These are phyloP conservation scores for Myotis davidii DNA, from an alignment of 2,113 vertebrate genomes.

Conservation along the genomic window DNA sequence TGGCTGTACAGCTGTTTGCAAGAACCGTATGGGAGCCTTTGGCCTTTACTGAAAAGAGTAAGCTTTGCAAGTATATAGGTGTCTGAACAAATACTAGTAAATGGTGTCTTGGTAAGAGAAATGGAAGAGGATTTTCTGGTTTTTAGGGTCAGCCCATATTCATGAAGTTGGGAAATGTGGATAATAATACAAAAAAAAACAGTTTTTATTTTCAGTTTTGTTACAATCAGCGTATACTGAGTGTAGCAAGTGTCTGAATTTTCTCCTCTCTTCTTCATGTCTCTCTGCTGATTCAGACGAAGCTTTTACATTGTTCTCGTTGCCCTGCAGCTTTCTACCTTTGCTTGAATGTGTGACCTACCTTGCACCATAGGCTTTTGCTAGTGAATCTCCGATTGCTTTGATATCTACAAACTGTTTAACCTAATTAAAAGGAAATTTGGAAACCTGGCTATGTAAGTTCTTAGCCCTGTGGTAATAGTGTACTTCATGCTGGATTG, in stretches of 20 bases:
- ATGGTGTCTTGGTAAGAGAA: neutral
- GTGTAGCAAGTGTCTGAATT: rapidly evolving
- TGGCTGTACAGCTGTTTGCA: neutral
- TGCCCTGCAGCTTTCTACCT: neutral
- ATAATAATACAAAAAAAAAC: neutral
- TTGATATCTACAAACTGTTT: neutral
- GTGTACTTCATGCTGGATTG: neutral
- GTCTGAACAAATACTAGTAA: neutral
- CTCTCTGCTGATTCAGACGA: neutral
- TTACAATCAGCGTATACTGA: neutral
- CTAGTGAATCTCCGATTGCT: neutral
- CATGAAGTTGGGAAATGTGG: neutral
- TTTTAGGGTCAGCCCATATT: neutral
- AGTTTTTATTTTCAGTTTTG: neutral
- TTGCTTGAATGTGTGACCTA: neutral
- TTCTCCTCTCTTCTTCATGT: neutral
- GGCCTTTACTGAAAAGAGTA: neutral
- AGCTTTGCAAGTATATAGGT: neutral
- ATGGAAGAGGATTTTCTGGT: neutral
- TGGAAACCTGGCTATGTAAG: neutral
- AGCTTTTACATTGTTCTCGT: neutral
- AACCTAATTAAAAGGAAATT: neutral
- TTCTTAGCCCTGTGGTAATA: neutral
- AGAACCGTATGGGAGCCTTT: neutral
- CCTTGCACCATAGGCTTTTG: neutral